Conservation (phyloP, 2,113 vertebrate species). For the Thunnus maccoyii region DNA sequence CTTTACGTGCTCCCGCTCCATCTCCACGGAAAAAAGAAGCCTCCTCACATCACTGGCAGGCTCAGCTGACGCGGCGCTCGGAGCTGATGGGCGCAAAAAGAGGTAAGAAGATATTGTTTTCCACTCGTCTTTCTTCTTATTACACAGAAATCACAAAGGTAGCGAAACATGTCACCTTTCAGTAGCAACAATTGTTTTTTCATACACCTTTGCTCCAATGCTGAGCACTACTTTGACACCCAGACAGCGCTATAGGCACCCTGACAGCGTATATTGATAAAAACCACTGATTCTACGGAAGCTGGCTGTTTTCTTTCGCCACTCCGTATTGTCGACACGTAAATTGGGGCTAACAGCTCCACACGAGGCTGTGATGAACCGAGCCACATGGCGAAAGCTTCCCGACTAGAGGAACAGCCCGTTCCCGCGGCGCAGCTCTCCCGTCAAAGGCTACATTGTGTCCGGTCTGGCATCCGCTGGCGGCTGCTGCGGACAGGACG, state of each 20-base stretch:
- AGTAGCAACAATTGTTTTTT: background rate
- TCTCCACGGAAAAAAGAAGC: constrained; percentile 15
- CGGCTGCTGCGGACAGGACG: constrained; percentile 67
- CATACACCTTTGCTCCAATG: background rate
- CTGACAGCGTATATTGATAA: constrained; percentile 23
- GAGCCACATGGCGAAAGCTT: background rate
- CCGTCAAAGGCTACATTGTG: constrained; percentile 80
- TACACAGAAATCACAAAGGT: background rate
- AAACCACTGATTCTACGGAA: background rate
- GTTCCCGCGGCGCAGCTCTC: constrained; percentile 32
- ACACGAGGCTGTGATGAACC: background rate
- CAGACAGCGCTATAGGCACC: background rate
- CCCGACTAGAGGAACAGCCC: constrained; percentile 44
- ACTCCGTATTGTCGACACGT: background rate
- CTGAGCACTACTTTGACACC: constrained; percentile 20
- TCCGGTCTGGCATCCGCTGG: constrained; percentile 64
- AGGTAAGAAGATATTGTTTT: constrained; percentile 50
- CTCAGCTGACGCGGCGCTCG: constrained; percentile 74
- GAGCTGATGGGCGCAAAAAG: background rate
- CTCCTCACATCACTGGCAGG: constrained; percentile 41
- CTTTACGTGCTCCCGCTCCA: constrained; percentile 49
- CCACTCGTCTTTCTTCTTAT: background rate
- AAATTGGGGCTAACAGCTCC: background rate
- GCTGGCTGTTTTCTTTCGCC: constrained; percentile 16
- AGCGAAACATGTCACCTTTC: no score